Percentiles rank a stretch among this genome's conserved stretches.
Conservation (phyloP, 2,888 invertebrate species). For the Vandiemenella viatica region DNA sequence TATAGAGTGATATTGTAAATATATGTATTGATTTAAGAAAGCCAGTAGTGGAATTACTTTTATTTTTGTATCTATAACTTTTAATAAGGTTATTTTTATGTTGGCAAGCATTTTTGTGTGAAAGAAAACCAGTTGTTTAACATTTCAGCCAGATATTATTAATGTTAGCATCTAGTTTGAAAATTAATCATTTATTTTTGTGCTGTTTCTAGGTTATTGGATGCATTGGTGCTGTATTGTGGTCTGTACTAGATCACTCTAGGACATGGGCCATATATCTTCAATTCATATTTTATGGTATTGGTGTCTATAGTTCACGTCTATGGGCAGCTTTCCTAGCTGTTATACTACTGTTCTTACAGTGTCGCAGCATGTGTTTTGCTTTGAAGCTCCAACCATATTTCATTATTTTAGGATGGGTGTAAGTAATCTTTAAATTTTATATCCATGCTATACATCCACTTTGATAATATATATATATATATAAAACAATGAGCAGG, state of each 20-base stretch:
- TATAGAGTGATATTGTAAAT: too few species aligned
- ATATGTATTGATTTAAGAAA: too few species aligned
- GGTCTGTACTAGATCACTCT: conserved; percentile 42
- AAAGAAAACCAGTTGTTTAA: too few species aligned
- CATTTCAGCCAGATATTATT: background rate
- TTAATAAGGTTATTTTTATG: too few species aligned
- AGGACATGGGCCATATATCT: conserved; percentile 48
- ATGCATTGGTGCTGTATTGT: conserved; percentile 60
- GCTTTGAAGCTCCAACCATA: conserved; percentile 60
- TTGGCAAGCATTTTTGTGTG: too few species aligned
- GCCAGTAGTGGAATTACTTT: too few species aligned
- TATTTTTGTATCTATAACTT: too few species aligned
- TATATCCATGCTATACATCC: conserved; percentile 1
- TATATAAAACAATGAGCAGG: too few species aligned
- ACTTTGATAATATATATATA: background rate
- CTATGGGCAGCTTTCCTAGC: conserved; percentile 77
- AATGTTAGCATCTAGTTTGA: background rate
- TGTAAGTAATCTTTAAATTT: conserved; percentile 27
- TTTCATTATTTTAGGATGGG: conserved; percentile 43
- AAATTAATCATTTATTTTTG: conserved; percentile 1
- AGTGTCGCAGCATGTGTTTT: conserved; percentile 70
- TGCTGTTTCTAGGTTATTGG: conserved; percentile 37
- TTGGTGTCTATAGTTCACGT: conserved; percentile 65
- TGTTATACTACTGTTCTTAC: conserved; percentile 61
- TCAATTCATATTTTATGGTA: conserved; percentile 61